A percentile compares a stretch with the other conserved stretches of the same genome.
These are phyloP conservation scores for Oreochromis grahami DNA, from an alignment of 2,797 vertebrate species.

Conservation along the genomic window DNA sequence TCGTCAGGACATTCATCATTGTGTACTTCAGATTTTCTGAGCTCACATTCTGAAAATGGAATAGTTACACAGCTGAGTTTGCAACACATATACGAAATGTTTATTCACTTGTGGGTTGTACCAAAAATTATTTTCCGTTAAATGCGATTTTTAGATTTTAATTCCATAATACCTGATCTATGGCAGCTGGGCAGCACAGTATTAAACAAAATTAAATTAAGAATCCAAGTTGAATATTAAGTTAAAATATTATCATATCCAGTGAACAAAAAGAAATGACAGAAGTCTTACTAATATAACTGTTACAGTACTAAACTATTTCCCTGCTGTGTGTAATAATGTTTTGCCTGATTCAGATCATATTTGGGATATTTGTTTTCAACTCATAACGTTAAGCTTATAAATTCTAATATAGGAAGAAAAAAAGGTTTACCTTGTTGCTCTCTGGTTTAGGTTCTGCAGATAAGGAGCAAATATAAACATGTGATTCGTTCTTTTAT, in stretches of 20 bases:
- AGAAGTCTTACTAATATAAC: neutral
- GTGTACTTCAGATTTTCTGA: neutral
- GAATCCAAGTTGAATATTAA: neutral
- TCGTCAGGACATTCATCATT: neutral
- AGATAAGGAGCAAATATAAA: neutral
- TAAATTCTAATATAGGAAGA: neutral
- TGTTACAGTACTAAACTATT: neutral
- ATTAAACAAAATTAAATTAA: accelerated
- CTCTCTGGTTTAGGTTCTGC: neutral
- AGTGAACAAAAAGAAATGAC: accelerated
- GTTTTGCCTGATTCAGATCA: accelerated
- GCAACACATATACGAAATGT: neutral
- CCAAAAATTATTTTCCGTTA: neutral
- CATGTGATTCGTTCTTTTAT: neutral
- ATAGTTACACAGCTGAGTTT: neutral
- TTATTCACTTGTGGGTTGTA: neutral
- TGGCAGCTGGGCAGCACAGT: accelerated
- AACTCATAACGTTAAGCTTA: neutral
- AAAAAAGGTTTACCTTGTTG: neutral
- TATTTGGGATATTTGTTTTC: accelerated
- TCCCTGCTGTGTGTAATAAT: accelerated
- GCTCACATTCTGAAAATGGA: neutral
- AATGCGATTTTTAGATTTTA: accelerated
- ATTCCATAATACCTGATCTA: neutral
- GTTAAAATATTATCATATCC: neutral